Conservation (phyloP, 2,797 vertebrate species). For the Rhadinocentrus ornatus region DNA sequence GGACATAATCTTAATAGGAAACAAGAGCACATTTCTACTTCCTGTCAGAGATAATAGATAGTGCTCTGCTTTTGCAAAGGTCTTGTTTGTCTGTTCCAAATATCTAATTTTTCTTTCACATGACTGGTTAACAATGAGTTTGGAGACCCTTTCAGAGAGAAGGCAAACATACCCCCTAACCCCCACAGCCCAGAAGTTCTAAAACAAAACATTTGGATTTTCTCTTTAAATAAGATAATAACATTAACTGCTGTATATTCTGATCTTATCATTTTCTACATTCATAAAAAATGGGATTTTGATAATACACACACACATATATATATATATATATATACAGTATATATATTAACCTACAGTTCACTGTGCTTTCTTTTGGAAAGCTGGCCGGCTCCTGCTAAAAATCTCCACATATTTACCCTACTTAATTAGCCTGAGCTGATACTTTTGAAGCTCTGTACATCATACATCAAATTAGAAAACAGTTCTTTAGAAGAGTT, state of each 20-base stretch:
- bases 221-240: not conserved
- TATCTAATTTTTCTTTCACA: constrained; percentile 20
- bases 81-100: constrained; percentile 23
- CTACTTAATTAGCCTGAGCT: too few species aligned
- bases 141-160: not conserved
- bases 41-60: constrained; percentile 46
- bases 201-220: not conserved
- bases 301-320: not conserved
- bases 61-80: constrained; percentile 17
- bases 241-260: not conserved
- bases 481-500: not conserved
- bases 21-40: constrained; percentile 20
- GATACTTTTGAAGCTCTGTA: not conserved
- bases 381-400: too few species aligned
- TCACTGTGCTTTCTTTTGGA: too few species aligned
- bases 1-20: constrained; percentile 18
- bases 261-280: not conserved
- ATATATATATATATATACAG: not conserved
- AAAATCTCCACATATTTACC: too few species aligned
- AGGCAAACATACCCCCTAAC: not conserved
- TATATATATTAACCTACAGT: too few species aligned
- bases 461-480: not conserved
- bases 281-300: not conserved
- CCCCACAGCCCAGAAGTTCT: too few species aligned
- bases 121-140: constrained; percentile 8